phyloP scores from a whole-genome alignment of 37 sponge, comb jelly and placozoan species.

The Oscarella lobularis region DNA sequence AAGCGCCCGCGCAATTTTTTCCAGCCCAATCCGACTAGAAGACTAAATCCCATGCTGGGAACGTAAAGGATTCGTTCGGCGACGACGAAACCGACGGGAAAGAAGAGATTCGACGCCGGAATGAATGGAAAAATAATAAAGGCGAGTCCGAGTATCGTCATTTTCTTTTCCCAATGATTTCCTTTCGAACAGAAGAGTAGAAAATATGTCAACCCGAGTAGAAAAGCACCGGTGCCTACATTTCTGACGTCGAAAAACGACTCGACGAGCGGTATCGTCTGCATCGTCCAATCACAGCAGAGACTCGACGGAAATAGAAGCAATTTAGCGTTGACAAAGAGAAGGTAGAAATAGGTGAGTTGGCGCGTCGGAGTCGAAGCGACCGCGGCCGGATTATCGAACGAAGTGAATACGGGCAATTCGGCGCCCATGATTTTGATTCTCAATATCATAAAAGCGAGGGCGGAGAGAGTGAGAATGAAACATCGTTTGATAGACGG shows the following conservation, averaged over 20 bases:
- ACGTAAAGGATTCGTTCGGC: slow-evolving; percentile 87
- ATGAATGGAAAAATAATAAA: slow-evolving; percentile 69
- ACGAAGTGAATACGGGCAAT: slow-evolving; percentile 20
- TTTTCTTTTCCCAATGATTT: background rate
- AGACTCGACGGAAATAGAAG: slow-evolving; percentile 48
- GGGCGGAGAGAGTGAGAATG: slow-evolving; percentile 5
- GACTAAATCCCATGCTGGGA: slow-evolving; percentile 60
- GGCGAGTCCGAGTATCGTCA: slow-evolving; percentile 19
- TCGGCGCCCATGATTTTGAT: slow-evolving; percentile 24
- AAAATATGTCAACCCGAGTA: slow-evolving; percentile 38
- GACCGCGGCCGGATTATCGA: slow-evolving; percentile 62
- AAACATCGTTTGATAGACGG: slow-evolving; percentile 5
- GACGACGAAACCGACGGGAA: slow-evolving; percentile 92
- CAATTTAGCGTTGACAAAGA: slow-evolving; percentile 59
- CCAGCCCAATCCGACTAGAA: slow-evolving; percentile 28
- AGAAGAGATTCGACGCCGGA: slow-evolving; percentile 90
- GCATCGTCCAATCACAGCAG: slow-evolving; percentile 83
- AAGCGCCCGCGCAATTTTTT: background rate
- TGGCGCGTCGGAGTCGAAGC: slow-evolving; percentile 56
- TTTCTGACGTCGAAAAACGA: slow-evolving; percentile 50
- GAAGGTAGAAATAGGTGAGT: slow-evolving; percentile 58
- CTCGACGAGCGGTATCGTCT: slow-evolving; percentile 57
- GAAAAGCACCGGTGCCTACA: slow-evolving; percentile 36
- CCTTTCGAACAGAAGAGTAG: background rate
- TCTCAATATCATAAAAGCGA: slow-evolving; percentile 11